phyloP scores from a whole-genome alignment of 2,113 vertebrate species.

The Semnornis frantzii region DNA sequence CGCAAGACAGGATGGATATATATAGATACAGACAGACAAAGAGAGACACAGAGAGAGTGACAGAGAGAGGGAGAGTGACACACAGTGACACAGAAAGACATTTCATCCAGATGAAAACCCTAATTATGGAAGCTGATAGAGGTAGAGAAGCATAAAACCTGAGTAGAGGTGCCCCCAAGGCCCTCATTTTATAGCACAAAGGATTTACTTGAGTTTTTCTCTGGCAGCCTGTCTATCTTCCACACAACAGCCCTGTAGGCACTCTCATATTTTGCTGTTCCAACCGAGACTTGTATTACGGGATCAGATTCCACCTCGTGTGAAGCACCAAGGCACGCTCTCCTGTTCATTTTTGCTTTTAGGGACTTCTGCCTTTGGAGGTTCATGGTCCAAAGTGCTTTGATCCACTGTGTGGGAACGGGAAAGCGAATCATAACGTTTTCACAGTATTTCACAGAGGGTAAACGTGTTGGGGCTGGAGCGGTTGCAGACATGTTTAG shows the following conservation, averaged over 20 bases:
- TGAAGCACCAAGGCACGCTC: slow-evolving; percentile 86
- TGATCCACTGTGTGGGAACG: slow-evolving; percentile 90
- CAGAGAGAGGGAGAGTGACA: no score
- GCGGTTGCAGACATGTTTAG: slow-evolving; percentile 83
- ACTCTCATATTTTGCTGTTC: slow-evolving; percentile 94
- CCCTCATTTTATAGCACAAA: not conserved
- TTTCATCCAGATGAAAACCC: not conserved
- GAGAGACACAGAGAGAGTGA: no score
- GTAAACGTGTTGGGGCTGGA: slow-evolving; percentile 13
- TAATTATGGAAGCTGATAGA: not conserved
- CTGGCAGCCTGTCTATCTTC: slow-evolving; percentile 95
- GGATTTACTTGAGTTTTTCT: slow-evolving; percentile 91
- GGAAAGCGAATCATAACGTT: slow-evolving; percentile 89
- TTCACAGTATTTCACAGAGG: slow-evolving; percentile 81
- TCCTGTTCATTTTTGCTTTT: slow-evolving; percentile 94
- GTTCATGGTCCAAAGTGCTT: slow-evolving; percentile 89
- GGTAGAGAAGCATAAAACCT: not conserved
- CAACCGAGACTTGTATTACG: slow-evolving; percentile 89
- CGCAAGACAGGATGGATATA: no score
- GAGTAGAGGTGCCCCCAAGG: not conserved
- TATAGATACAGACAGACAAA: no score
- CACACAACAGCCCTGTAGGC: slow-evolving; percentile 92
- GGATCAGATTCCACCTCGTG: slow-evolving; percentile 84
- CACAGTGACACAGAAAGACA: no score
- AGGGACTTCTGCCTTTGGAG: slow-evolving; percentile 92